Evolutionary conservation across 2,797 vertebrate species (phyloP), one percentile per base, ranked within the genome.

Genomic region (Pagetopsis macropterus): DNA sequence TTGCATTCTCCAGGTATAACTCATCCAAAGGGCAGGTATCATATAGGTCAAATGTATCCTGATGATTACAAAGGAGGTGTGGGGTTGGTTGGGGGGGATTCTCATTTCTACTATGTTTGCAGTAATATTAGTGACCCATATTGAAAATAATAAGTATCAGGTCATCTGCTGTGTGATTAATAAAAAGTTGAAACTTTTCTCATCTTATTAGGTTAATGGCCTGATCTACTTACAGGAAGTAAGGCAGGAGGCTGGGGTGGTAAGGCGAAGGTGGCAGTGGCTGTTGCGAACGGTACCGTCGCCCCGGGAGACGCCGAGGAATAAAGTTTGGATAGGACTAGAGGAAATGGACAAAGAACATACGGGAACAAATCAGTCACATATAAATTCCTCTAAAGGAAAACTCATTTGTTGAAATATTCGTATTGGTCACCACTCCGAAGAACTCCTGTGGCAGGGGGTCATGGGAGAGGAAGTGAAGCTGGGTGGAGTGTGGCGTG

Each of bases 281-380:
- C 89, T 98, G 97, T 87, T 98, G 98, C 3, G 97, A 96, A 75
- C 96, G 96, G 66, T 98, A 98, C 91, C 98, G 95, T 82, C 97
- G 96, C 78, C 96, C 96, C 55, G 97, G 94, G 83, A 99, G 95
- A 93, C 97, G 96, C 74, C 97, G 96, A 89, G 97, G 96, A 94
- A 99, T 96, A 89, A 99, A 98, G 75, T 97, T 96, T 84, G 97
- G 96, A 88, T 98, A 99, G 70, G 97, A 96, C 98, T 99, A 84
- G 43, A 37, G 14, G 59, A 3, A 52, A 72, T 79, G 68, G 33
- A 77, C 1, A 48, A 58, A 9, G 33, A 3, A 77, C 9, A 57
- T 16, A n/a, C 8, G 58, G 21, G 41, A 77, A 5, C 14, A 69
- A 23, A 65, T 65, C 11, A 54, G 44, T 65, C 23, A 54, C 8